A percentile compares a stretch with the other conserved stretches of the same genome.
These are phyloP conservation scores for Mastomys natalensis DNA, from an alignment of 2,113 vertebrate genomes.

Conservation along the genomic window DNA sequence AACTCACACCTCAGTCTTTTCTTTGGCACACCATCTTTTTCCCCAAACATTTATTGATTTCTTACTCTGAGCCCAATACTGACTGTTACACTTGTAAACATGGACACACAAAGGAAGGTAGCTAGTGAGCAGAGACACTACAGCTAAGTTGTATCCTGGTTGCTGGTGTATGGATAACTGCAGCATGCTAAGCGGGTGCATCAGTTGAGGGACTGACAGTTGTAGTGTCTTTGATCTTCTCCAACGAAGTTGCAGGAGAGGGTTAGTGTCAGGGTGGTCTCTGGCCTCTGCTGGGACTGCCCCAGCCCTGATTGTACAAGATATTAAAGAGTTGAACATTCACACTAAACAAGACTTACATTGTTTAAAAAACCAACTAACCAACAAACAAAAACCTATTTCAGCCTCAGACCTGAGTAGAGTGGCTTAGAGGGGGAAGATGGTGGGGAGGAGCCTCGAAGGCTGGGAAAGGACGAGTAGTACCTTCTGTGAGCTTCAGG, in stretches of 20 bases:
- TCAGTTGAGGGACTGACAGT: too few species aligned
- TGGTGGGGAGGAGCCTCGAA: background rate
- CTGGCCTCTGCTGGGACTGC: background rate
- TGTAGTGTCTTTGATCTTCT: too few species aligned
- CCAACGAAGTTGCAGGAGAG: background rate
- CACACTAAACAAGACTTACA: background rate
- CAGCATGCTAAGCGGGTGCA: too few species aligned
- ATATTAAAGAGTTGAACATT: background rate
- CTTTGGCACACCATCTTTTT: too few species aligned
- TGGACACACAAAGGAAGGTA: too few species aligned
- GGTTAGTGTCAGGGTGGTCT: background rate
- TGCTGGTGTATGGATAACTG: too few species aligned
- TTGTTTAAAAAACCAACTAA: background rate
- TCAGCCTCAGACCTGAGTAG: background rate
- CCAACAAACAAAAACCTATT: background rate
- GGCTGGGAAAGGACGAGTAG: background rate
- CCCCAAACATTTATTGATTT: too few species aligned
- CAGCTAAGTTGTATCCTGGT: too few species aligned
- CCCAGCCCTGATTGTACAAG: constrained; percentile 7
- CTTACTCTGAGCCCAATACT: too few species aligned
- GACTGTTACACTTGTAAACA: too few species aligned
- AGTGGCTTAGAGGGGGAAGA: background rate
- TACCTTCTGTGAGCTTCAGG: background rate
- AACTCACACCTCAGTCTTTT: too few species aligned
- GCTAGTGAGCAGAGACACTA: too few species aligned